phyloP scores from a whole-genome alignment of 37 sponge, comb jelly and placozoan species.

The Theonella swinhoei region DNA sequence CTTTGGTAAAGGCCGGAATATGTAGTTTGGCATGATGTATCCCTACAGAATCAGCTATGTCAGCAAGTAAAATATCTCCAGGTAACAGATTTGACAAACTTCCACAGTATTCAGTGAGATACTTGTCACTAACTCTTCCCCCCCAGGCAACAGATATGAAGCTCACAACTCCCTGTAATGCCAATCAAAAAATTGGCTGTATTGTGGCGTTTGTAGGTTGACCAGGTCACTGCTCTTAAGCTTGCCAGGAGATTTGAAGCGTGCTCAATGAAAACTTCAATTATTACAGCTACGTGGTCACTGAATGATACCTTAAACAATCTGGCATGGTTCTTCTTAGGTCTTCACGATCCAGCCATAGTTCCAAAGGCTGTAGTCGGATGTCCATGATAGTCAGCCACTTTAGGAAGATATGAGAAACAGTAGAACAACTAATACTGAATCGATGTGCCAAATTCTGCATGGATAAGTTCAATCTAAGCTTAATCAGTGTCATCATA shows the following conservation, averaged over 20 bases:
- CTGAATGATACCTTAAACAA: conserved; percentile 49
- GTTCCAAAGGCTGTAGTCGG: conserved; percentile 31
- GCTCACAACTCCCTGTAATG: no score
- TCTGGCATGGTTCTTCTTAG: conserved; percentile 60
- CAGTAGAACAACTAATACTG: conserved; percentile 36
- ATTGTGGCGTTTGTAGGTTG: no score
- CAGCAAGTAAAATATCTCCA: conserved; percentile 73
- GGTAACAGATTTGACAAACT: conserved; percentile 57
- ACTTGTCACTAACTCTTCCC: conserved; percentile 76
- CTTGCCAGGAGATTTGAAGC: no score
- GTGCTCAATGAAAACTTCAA: no score
- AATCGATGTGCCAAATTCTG: conserved; percentile 68
- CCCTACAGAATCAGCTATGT: conserved; percentile 74
- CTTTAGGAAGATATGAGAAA: conserved; percentile 29
- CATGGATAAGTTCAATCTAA: conserved; percentile 17
- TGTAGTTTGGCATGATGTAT: conserved; percentile 43
- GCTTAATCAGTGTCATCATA: conserved; percentile 46
- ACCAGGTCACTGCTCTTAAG: no score
- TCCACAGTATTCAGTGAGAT: conserved; percentile 69
- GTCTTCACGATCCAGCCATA: conserved; percentile 70
- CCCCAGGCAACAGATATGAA: conserved; percentile 73
- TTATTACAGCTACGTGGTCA: conserved; percentile 55
- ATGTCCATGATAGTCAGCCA: conserved; percentile 34
- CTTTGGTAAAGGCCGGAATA: conserved; percentile 74
- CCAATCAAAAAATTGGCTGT: no score